Percentiles rank a stretch among this genome's conserved stretches.
Evolutionary conservation across 1,140 invertebrate species (phyloP).

Genomic region (Bombus difficillimus): DNA sequence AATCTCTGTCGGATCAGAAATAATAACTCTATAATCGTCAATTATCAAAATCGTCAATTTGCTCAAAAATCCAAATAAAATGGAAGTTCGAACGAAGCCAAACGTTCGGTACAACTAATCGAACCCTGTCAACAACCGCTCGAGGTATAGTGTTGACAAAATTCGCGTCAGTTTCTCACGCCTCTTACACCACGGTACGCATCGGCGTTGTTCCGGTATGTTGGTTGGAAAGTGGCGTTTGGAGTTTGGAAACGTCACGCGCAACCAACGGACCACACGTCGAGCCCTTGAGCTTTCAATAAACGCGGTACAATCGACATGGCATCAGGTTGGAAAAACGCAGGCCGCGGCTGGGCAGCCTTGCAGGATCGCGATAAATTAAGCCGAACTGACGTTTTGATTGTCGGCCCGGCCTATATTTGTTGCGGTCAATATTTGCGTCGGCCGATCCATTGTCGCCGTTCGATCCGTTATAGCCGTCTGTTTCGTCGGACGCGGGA

Average conservation of each 20-base stretch:
- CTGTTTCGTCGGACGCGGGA: conserved; percentile 3
- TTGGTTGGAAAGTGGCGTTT: neutral
- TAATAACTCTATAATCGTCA: too few relatives aligned
- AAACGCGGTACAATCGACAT: neutral
- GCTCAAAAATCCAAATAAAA: neutral
- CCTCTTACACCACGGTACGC: too few relatives aligned
- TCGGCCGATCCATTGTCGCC: conserved; percentile 13
- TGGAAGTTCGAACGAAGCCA: too few relatives aligned
- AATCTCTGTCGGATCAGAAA: too few relatives aligned
- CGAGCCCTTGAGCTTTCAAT: neutral
- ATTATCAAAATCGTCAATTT: too few relatives aligned
- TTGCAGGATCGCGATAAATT: conserved; percentile 30
- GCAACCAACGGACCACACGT: neutral
- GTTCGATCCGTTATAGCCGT: conserved; percentile 3
- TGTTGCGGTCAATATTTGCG: conserved; percentile 47
- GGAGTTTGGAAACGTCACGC: conserved; percentile 15
- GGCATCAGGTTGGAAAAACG: neutral
- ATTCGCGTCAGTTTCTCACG: neutral
- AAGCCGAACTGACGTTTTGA: conserved; percentile 40
- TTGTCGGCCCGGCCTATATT: conserved; percentile 37
- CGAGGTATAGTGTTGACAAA: neutral
- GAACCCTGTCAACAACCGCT: neutral
- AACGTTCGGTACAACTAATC: neutral
- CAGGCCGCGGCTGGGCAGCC: neutral
- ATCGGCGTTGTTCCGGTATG: neutral